phyloP scores from a whole-genome alignment of 2,113 vertebrate genomes.

The Lepus europaeus region DNA sequence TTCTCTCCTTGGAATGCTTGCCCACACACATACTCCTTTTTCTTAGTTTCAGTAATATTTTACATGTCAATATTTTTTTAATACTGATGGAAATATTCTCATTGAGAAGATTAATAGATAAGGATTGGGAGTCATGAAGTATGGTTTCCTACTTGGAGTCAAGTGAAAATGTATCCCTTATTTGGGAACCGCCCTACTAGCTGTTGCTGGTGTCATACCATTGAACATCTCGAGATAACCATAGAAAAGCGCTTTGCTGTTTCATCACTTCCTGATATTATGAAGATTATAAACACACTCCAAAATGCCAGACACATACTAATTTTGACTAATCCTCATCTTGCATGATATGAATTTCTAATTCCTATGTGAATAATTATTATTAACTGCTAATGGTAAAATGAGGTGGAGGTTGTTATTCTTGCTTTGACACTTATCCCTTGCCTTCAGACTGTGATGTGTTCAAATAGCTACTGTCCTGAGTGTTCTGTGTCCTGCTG shows the following conservation, averaged over 20 bases:
- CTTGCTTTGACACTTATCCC: background rate
- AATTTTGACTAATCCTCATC: background rate
- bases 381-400: background rate
- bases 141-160: slow-evolving; percentile 13
- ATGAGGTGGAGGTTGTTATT: background rate
- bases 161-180: background rate
- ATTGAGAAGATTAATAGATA: background rate
- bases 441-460: background rate
- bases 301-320: background rate
- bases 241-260: background rate
- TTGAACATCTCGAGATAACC: background rate
- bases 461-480: background rate
- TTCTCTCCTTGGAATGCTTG: background rate
- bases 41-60: background rate
- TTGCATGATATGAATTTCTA: background rate
- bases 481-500: background rate
- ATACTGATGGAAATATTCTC: background rate
- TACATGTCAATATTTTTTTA: background rate
- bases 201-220: background rate
- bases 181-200: background rate
- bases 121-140: background rate
- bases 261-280: background rate
- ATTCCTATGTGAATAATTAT: background rate
- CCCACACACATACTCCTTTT: background rate
- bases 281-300: background rate